Evolutionary conservation across 2,113 vertebrate genomes (phyloP), one percentile per base, ranked within the genome.

Genomic region (Sprattus sprattus): DNA sequence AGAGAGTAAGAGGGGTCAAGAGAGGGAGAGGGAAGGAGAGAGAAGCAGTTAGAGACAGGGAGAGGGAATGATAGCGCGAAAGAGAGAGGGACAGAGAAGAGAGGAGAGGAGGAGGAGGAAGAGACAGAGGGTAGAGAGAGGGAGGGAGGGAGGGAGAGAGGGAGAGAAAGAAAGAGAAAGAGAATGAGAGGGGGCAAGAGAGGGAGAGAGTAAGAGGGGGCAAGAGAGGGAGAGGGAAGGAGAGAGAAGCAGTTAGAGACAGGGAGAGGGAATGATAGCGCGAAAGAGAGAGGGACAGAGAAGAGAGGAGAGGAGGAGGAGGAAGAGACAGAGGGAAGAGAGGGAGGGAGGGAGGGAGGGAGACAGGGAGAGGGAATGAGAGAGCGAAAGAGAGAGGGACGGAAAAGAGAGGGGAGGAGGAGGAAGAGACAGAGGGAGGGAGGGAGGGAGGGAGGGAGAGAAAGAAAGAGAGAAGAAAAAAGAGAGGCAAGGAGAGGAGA

Each of bases 311-410:
- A 60, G 54, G 22, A 0, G 6, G 18, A 60, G 52, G 15, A 16
- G 22, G 54, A 49, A 11, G 47, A 2, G 67, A 67, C n/a, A 10
- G 60, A 67, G 6, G 28, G 25, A n/a, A 64, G 20, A 81, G 9
- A 88, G 84, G 50, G 28, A 85, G 80, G 82, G 45, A 86, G n/a
- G 22, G 28, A 60, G 8, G 57, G 47, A 32, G n/a, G 11, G 39
- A 80, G 7, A 80, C 13, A 11, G 13, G 2, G 47, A 20, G 25
- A 67, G 10, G 6, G 60, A 6, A 22, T 1, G 22, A 64, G 22
- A 22, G 25, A 75, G 10, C 39, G 71, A 39, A 4, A 39, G 28
- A 15, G 11, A 78, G 2, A 13, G 71, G 15, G 32, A 16, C n/a
- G n/a, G n/a, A n/a, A n/a, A n/a, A n/a, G n/a, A 57, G 28, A 32